Evolutionary conservation across 2,113 vertebrate genomes (phyloP), one percentile per base, ranked within the genome.

Genomic region (Ploceus nigricollis): DNA sequence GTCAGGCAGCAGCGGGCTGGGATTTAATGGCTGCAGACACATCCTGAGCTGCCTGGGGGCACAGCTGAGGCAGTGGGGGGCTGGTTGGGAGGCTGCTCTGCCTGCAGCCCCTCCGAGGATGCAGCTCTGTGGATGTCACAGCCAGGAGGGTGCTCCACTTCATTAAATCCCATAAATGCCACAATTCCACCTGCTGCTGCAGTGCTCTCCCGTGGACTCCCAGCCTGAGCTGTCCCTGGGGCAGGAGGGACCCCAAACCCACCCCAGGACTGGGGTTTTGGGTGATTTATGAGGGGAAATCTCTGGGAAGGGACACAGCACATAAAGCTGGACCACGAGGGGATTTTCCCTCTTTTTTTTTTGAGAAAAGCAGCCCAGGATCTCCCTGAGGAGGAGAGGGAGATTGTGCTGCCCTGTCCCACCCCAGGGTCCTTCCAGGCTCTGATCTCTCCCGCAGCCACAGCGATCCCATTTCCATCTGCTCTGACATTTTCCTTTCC

Each of bases 401-500:
- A 57, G 75, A 7, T 82, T 45, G 70, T 57, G 57, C 81, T 90
- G 79, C 89, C 61, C 48, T 86, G 65, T 87, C 27, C 87, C 84
- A 70, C 20, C 69, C 44, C 69, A 25, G 77, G 51, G 15, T 11
- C 31, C 71, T 66, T 31, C 71, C 71, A 77, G 71, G 63, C 91
- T 94, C 93, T 96, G 92, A 94, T 90, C 96, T 69, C 75, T 93
- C 78, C 75, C 14, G 11, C 21, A 20, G 50, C 75, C 81, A 25
- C 14, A n/a, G 17, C 22, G 4, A 87, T 93, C 87, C 90, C 91
- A 69, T 93, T 93, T 88, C 71, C 92, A 93, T 90, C 93, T 87
- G 27, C 93, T 89, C 82, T 94, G 94, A 82, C 89, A 92, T 96
- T 95, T 90, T 48, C 69, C 80, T 90, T 91, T 87, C 92, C 87